A percentile compares a stretch with the other conserved stretches of the same genome.
These are phyloP conservation scores for Cichladusa arquata DNA, from an alignment of 2,113 vertebrate species.

Conservation along the genomic window DNA sequence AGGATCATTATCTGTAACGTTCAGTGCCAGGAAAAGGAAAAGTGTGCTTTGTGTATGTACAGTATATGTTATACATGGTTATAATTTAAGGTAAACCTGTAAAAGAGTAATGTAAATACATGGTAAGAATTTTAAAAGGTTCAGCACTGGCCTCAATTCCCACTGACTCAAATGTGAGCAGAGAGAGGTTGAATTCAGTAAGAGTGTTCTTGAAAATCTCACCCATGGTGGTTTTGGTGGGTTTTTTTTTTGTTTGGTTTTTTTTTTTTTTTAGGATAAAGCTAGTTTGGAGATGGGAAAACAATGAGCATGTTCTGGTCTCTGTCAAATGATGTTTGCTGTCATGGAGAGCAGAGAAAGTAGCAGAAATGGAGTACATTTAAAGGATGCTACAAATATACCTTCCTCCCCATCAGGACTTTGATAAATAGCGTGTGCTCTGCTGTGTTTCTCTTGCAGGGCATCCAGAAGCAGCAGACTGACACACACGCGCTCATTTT, in stretches of 20 bases:
- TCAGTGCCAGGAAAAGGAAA: neutral
- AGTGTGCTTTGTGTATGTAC: neutral
- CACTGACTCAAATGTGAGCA: neutral
- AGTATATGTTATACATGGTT: neutral
- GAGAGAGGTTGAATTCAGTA: neutral
- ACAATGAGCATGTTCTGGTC: neutral
- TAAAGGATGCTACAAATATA: neutral
- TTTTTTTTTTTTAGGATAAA: neutral
- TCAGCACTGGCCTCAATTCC: neutral
- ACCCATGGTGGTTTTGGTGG: neutral
- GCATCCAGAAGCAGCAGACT: slow-evolving; percentile 6
- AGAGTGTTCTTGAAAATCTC: slow-evolving; percentile 17
- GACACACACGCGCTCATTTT: neutral
- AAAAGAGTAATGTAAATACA: slow-evolving; percentile 36
- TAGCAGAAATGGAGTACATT: neutral
- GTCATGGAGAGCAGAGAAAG: neutral
- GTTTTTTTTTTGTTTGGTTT: neutral
- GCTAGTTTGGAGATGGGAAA: neutral
- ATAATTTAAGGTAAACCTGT: slow-evolving; percentile 24
- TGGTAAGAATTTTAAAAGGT: slow-evolving; percentile 25
- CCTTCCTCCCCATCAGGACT: slow-evolving; percentile 1
- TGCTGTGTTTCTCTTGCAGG: neutral
- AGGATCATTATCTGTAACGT: neutral
- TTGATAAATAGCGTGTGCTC: neutral
- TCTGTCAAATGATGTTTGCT: neutral